These are phyloP conservation scores for Lipophrys pholis DNA, from an alignment of 2,113 vertebrate species.

Conservation along the genomic window DNA sequence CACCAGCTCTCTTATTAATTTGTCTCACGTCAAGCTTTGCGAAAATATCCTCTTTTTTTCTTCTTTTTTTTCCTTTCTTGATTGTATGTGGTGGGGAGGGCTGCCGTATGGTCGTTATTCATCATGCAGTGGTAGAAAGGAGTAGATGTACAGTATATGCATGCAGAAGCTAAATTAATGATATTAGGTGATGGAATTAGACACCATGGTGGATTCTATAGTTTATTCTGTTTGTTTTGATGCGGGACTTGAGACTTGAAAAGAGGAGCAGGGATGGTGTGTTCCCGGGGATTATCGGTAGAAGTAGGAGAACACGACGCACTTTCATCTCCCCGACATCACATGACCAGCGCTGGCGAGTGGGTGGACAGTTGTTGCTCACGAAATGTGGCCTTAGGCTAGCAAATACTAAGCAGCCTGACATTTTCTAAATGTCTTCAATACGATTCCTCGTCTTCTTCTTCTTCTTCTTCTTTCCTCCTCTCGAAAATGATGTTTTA, in stretches of 20 bases:
- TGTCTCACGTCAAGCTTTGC: conserved; percentile 7
- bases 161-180: conserved; percentile 3
- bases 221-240: conserved; percentile 1
- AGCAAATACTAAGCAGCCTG: conserved; percentile 56
- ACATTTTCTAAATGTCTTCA: conserved; percentile 67
- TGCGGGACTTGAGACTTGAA: conserved; percentile 29
- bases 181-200: not conserved
- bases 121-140: not conserved
- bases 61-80: not conserved
- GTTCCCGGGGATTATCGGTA: conserved; percentile 47
- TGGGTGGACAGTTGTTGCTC: conserved; percentile 72
- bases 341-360: conserved; percentile 56
- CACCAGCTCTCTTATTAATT: conserved; percentile 28
- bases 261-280: conserved; percentile 39
- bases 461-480: conserved; percentile 15
- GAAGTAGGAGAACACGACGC: conserved; percentile 51
- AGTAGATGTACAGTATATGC: not conserved
- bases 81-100: not conserved
- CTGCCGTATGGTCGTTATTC: not conserved
- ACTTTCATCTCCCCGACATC: conserved; percentile 71
- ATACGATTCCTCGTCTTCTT: conserved; percentile 20
- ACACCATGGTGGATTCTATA: not conserved
- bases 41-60: not conserved
- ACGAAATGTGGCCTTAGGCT: conserved; percentile 62
- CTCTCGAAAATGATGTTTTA: conserved; percentile 8